Evolutionary conservation across 2,888 invertebrate species (phyloP).

Genomic region (Meandrusa payeni): DNA sequence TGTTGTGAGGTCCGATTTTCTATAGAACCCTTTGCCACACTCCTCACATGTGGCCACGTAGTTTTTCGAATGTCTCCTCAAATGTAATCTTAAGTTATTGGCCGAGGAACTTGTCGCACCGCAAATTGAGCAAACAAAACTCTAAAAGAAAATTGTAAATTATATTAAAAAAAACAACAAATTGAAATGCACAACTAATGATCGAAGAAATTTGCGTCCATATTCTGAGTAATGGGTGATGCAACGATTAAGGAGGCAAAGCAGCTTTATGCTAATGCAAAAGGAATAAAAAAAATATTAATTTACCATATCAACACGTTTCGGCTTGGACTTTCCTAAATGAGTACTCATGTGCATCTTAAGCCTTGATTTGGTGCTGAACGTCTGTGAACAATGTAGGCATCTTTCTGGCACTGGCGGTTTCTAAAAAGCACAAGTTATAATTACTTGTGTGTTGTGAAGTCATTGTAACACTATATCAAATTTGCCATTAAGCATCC

Average conservation of each 20-base stretch:
- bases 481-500: too few relatives aligned
- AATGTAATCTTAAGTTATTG: conserved; percentile 51
- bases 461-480: too few relatives aligned
- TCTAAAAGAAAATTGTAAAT: conserved; percentile 34
- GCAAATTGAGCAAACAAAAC: conserved; percentile 52
- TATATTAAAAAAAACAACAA: too few relatives aligned
- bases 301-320: conserved; percentile 24
- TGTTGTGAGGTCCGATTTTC: conserved; percentile 42
- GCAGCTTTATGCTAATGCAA: too few relatives aligned
- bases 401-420: conserved; percentile 32
- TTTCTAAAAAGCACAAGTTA: conserved; percentile 29
- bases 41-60: conserved; percentile 43
- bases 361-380: conserved; percentile 30
- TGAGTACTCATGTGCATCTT: conserved; percentile 39
- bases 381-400: conserved; percentile 37
- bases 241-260: too few relatives aligned
- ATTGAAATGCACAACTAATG: too few relatives aligned
- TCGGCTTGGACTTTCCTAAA: conserved; percentile 18
- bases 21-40: conserved; percentile 59
- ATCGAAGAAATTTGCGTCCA: too few relatives aligned
- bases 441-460: too few relatives aligned
- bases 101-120: conserved; percentile 41
- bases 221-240: too few relatives aligned
- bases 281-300: too few relatives aligned
- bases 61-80: conserved; percentile 52